phyloP scores from a whole-genome alignment of 2,797 vertebrate genomes.

The Catamblyrhynchus diadema region DNA sequence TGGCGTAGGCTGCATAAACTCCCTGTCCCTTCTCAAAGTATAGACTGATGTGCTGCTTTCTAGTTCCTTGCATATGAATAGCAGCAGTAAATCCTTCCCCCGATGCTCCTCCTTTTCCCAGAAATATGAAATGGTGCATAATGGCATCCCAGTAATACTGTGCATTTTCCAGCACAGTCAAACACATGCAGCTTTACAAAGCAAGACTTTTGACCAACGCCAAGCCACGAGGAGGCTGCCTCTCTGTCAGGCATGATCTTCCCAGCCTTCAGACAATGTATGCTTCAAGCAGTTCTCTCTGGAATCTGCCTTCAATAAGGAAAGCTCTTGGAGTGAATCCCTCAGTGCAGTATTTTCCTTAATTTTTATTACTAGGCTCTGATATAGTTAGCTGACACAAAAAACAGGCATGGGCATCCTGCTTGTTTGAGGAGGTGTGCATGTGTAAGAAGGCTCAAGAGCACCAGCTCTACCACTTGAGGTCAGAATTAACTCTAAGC shows the following conservation, averaged over 20 bases:
- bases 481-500: slow-evolving; percentile 42
- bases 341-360: background rate
- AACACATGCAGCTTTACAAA: background rate
- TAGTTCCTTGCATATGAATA: background rate
- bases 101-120: fast-evolving
- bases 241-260: background rate
- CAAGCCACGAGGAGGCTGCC: background rate
- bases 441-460: background rate
- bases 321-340: background rate
- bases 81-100: background rate
- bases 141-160: background rate
- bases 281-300: background rate
- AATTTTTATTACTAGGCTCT: background rate
- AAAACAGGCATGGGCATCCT: background rate
- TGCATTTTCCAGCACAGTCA: background rate
- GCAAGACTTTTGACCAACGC: fast-evolving
- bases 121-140: background rate
- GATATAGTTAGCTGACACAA: background rate
- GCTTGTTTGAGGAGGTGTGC: background rate
- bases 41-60: background rate
- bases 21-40: background rate
- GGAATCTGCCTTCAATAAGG: background rate
- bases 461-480: background rate
- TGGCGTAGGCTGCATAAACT: background rate
- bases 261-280: background rate